A percentile compares a stretch with the other conserved stretches of the same genome.
phyloP scores from a whole-genome alignment of 2,113 vertebrate species.

The Odontophorus gujanensis region DNA sequence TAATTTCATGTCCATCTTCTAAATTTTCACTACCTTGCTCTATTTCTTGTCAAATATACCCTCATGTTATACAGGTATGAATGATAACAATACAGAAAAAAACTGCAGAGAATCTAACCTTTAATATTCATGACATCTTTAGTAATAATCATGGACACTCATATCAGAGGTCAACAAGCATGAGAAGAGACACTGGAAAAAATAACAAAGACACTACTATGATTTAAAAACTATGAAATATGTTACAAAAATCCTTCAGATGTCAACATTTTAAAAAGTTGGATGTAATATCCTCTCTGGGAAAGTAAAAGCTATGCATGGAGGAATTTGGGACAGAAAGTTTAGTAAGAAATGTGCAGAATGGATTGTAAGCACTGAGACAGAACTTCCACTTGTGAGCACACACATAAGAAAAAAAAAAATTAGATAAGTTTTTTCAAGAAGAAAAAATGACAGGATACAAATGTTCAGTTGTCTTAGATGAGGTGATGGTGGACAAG shows the following conservation, averaged over 20 bases:
- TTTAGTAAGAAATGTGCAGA: not conserved
- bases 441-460: not conserved
- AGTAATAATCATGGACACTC: not conserved
- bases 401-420: not conserved
- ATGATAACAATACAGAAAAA: not conserved
- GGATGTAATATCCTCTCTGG: not conserved
- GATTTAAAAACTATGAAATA: not conserved
- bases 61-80: not conserved
- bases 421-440: not conserved
- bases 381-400: not conserved
- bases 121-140: not conserved
- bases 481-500: not conserved
- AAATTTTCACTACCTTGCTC: conserved; percentile 4
- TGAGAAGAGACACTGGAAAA: not conserved
- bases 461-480: not conserved
- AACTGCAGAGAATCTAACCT: not conserved
- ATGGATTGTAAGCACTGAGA: not conserved
- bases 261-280: not conserved
- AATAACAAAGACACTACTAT: not conserved
- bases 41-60: conserved; percentile 7
- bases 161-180: not conserved
- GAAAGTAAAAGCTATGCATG: not conserved
- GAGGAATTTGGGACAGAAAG: not conserved
- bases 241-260: not conserved
- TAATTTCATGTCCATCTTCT: not conserved